phyloP scores from a whole-genome alignment of 1,140 invertebrate species.

The Drosophila guanche region DNA sequence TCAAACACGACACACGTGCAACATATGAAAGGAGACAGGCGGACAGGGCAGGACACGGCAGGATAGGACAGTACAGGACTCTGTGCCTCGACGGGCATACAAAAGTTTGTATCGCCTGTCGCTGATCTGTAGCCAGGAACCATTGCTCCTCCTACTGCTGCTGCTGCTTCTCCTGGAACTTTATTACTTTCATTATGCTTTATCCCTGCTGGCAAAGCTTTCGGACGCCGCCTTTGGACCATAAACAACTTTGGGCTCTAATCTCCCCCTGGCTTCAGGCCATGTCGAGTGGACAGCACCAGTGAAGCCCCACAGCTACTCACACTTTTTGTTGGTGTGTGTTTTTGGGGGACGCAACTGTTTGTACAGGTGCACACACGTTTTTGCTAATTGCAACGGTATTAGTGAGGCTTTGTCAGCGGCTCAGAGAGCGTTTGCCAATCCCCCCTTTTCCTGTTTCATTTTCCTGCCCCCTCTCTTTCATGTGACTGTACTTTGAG shows the following conservation, averaged over 20 bases:
- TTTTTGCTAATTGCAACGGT: conserved; percentile 75
- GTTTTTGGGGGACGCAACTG: conserved; percentile 30
- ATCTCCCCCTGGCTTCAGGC: conserved; percentile 55
- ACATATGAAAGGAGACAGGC: conserved; percentile 35
- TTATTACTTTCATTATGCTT: conserved; percentile 80
- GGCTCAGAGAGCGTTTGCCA: conserved; percentile 47
- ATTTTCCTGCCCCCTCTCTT: background rate
- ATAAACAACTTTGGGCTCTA: conserved; percentile 76
- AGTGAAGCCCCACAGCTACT: background rate
- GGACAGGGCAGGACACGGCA: conserved; percentile 1
- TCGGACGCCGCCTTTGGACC: conserved; percentile 29
- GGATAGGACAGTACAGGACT: conserved; percentile 8
- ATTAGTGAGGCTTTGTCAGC: conserved; percentile 77
- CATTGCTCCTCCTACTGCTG: background rate
- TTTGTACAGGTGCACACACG: conserved; percentile 68
- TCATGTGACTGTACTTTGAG: conserved; percentile 29
- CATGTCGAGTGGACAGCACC: conserved; percentile 29
- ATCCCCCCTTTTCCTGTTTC: background rate
- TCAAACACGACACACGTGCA: conserved; percentile 38
- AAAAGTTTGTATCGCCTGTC: conserved; percentile 70
- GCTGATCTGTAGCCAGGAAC: conserved; percentile 41
- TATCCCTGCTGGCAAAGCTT: conserved; percentile 46
- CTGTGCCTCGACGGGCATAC: conserved; percentile 30
- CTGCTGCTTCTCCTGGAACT: conserved; percentile 47
- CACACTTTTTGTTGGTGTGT: background rate